Conservation (phyloP, 2,888 invertebrate genomes). For the Conomelus anceps region DNA sequence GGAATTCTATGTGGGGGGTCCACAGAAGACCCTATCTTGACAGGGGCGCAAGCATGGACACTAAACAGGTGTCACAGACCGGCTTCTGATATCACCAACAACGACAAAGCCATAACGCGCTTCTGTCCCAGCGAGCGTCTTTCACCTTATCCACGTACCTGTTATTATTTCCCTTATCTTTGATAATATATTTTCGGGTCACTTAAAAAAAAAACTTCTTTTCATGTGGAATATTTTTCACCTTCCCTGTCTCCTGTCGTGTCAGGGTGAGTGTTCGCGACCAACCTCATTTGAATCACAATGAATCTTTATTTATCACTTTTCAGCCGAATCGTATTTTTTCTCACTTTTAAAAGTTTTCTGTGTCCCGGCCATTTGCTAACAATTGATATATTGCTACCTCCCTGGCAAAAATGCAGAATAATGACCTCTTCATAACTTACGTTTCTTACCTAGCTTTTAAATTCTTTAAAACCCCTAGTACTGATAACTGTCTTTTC, state of each 20-base stretch:
- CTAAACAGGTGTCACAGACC: neutral
- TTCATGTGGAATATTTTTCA: no score
- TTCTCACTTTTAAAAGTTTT: no score
- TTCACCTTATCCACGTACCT: neutral
- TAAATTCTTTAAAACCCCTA: no score
- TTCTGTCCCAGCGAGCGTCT: no score
- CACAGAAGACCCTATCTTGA: neutral
- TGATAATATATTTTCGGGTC: neutral
- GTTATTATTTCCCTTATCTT: neutral
- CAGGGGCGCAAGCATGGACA: no score
- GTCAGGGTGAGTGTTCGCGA: neutral
- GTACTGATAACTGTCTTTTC: no score
- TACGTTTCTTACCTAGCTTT: no score
- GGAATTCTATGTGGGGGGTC: neutral
- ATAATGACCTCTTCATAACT: no score
- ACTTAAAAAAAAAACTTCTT: neutral
- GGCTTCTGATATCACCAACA: neutral
- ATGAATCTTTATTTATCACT: neutral
- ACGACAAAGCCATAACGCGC: neutral
- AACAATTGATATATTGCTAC: no score
- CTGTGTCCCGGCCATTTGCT: no score
- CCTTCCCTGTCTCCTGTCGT: neutral
- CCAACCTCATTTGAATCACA: neutral
- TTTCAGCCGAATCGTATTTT: no score
- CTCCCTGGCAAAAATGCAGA: no score